phyloP scores from a whole-genome alignment of 2,888 invertebrate genomes.

The Pomacea canaliculata region DNA sequence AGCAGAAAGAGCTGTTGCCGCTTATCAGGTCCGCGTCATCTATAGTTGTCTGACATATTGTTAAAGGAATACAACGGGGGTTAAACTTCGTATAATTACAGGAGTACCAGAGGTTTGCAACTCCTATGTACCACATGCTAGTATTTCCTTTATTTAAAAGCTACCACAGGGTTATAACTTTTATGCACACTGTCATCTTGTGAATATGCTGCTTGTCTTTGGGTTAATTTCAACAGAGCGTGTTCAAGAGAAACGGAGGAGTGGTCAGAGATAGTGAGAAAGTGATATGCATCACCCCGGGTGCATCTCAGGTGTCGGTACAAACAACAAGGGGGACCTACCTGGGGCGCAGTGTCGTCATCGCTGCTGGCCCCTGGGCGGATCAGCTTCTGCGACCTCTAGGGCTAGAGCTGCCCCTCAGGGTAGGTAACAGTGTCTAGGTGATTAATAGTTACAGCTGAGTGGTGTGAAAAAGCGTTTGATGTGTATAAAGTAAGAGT shows the following conservation, averaged over 20 bases:
- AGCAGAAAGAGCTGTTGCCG: constrained; percentile 40
- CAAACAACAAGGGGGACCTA: constrained; percentile 47
- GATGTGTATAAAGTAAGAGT: too few species aligned
- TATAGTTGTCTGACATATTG: background rate
- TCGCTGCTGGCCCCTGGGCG: constrained; percentile 67
- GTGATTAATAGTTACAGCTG: too few species aligned
- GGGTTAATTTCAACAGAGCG: constrained; percentile 34
- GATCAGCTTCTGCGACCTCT: constrained; percentile 47
- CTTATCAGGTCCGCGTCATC: constrained; percentile 44
- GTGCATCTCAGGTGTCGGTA: constrained; percentile 41
- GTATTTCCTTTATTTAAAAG: too few species aligned
- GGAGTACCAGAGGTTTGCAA: too few species aligned
- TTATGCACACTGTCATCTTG: too few species aligned
- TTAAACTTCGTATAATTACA: too few species aligned
- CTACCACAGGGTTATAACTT: too few species aligned
- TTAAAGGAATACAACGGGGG: too few species aligned
- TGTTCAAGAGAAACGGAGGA: constrained; percentile 54
- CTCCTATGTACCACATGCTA: too few species aligned
- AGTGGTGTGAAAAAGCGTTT: too few species aligned
- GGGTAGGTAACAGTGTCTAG: constrained; percentile 36
- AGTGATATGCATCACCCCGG: constrained; percentile 50
- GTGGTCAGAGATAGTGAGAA: constrained; percentile 48
- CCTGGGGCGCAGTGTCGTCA: constrained; percentile 50
- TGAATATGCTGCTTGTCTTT: too few species aligned
- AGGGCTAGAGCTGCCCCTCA: constrained; percentile 58